phyloP scores from a whole-genome alignment of 2,888 invertebrate genomes.

The Orthosia gracilis region DNA sequence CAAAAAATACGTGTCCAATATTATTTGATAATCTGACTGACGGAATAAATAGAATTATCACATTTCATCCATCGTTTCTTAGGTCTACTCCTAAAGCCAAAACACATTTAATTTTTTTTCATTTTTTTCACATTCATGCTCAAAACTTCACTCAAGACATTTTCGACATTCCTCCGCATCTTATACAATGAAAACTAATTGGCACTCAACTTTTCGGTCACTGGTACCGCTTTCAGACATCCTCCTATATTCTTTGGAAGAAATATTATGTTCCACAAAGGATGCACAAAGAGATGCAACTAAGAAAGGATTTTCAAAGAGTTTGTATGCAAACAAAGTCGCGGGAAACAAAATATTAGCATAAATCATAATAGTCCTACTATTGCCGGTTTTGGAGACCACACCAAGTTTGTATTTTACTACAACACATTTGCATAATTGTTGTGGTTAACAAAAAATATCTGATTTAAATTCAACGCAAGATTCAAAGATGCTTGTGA shows the following conservation, averaged over 20 bases:
- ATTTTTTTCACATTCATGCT: too few species aligned
- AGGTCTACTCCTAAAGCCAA: too few species aligned
- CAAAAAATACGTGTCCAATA: too few species aligned
- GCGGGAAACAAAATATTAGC: constrained; percentile 21
- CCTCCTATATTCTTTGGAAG: neutral
- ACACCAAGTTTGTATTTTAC: constrained; percentile 40
- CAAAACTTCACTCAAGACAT: too few species aligned
- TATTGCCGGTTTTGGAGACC: constrained; percentile 24
- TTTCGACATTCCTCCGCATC: too few species aligned
- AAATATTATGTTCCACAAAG: neutral
- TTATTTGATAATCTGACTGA: too few species aligned
- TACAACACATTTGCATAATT: constrained; percentile 29
- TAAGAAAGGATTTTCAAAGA: constrained; percentile 1
- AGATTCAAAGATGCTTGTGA: neutral
- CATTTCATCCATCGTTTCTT: too few species aligned
- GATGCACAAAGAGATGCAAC: neutral
- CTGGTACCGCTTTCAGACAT: neutral
- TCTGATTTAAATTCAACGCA: constrained; percentile 38
- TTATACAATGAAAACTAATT: too few species aligned
- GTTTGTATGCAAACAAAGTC: constrained; percentile 27
- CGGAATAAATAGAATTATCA: too few species aligned
- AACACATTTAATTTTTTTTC: too few species aligned
- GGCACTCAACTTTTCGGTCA: neutral
- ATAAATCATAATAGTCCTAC: constrained; percentile 15
- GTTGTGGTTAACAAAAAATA: constrained; percentile 44